Evolutionary conservation across 2,888 invertebrate genomes (phyloP).

Genomic region (Chironomus tentans): DNA sequence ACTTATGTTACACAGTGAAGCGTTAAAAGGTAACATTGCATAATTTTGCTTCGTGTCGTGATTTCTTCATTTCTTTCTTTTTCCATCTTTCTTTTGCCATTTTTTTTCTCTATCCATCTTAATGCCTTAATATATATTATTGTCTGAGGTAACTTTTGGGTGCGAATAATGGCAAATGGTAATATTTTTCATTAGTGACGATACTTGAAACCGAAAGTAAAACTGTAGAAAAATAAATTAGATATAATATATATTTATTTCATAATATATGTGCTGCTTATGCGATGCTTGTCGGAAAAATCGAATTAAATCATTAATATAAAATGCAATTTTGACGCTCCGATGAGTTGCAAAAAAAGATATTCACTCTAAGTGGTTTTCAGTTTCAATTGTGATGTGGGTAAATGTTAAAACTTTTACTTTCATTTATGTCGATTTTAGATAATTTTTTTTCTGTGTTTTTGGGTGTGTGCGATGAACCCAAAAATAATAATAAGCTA

Average conservation of each 20-base stretch:
- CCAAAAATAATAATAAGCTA: no score
- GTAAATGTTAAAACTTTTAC: no score
- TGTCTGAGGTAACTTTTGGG: background rate
- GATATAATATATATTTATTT: background rate
- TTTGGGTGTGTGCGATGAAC: no score
- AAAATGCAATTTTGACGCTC: background rate
- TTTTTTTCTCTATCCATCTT: background rate
- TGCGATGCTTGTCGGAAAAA: background rate
- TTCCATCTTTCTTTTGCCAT: background rate
- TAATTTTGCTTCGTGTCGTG: slow-evolving; percentile 13
- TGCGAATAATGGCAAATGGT: background rate
- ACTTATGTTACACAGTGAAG: slow-evolving; percentile 9
- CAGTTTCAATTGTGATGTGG: background rate
- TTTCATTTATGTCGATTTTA: no score
- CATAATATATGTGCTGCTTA: background rate
- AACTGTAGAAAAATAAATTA: background rate
- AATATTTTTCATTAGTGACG: background rate
- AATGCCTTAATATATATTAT: background rate
- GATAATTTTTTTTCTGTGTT: background rate
- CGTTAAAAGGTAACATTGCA: slow-evolving; percentile 18
- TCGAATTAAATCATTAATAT: background rate
- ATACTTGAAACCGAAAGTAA: background rate
- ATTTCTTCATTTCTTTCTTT: slow-evolving; percentile 15
- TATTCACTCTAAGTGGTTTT: background rate
- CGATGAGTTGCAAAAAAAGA: background rate